These are phyloP conservation scores for Chironomus riparius DNA, from an alignment of 2,888 invertebrate species.

Conservation along the genomic window DNA sequence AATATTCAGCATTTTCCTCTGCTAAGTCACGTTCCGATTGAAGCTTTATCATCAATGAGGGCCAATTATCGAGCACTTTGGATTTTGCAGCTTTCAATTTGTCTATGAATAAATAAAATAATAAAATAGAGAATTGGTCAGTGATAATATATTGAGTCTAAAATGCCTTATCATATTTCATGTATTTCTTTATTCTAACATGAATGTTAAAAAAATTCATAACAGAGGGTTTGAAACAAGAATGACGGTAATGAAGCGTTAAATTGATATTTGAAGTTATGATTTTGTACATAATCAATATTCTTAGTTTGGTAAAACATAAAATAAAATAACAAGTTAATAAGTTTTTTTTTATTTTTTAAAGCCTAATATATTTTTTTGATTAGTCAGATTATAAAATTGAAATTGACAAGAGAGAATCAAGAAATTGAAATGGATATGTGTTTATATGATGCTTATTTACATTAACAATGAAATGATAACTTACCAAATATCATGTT, in stretches of 20 bases:
- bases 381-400: too few relatives aligned
- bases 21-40: slow-evolving; percentile 36
- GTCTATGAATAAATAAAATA: slow-evolving; percentile 20
- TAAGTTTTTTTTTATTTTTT: too few relatives aligned
- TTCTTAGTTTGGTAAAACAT: too few relatives aligned
- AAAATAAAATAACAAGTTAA: too few relatives aligned
- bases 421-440: too few relatives aligned
- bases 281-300: background rate
- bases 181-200: too few relatives aligned
- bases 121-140: background rate
- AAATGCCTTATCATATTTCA: background rate
- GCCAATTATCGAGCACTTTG: slow-evolving; percentile 34
- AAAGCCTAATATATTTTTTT: too few relatives aligned
- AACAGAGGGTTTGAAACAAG: background rate
- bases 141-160: background rate
- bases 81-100: slow-evolving; percentile 31
- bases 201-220: too few relatives aligned
- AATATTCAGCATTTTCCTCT: slow-evolving; percentile 41
- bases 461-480: slow-evolving; percentile 38
- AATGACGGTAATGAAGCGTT: slow-evolving; percentile 10
- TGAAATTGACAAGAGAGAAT: too few relatives aligned
- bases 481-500: slow-evolving; percentile 33
- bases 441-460: too few relatives aligned
- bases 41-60: slow-evolving; percentile 31
- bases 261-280: slow-evolving; percentile 6